phyloP scores from a whole-genome alignment of 2,888 invertebrate species.

The Dicranocentrus wangi region DNA sequence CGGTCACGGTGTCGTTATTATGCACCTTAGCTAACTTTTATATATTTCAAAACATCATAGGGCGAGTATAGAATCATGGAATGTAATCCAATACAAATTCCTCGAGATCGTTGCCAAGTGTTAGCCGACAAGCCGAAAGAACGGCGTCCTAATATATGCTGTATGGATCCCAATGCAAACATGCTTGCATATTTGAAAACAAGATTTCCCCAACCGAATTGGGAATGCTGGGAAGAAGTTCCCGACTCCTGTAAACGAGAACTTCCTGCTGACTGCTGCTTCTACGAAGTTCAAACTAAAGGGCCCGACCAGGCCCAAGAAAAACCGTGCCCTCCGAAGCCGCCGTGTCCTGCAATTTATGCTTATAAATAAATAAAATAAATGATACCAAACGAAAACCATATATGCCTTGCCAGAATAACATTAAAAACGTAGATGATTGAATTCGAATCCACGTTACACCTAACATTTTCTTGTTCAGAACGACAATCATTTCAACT shows the following conservation, averaged over 20 bases:
- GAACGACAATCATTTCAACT: no score
- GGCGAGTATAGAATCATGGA: slow-evolving; percentile 39
- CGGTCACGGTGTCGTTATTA: no score
- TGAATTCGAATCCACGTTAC: no score
- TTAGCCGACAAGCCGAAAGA: slow-evolving; percentile 54
- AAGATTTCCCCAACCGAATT: slow-evolving; percentile 66
- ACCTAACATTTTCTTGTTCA: no score
- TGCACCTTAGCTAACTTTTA: no score
- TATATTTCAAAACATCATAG: no score
- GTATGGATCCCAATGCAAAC: slow-evolving; percentile 24
- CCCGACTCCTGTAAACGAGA: slow-evolving; percentile 57
- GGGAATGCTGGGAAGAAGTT: slow-evolving; percentile 71
- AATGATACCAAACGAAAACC: background rate
- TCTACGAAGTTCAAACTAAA: slow-evolving; percentile 47
- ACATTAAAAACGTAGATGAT: no score
- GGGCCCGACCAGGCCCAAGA: slow-evolving; percentile 11
- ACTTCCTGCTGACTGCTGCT: slow-evolving; percentile 64
- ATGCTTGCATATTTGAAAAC: slow-evolving; percentile 64
- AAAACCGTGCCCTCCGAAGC: slow-evolving; percentile 45
- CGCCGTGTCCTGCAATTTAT: slow-evolving; percentile 49
- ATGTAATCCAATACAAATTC: slow-evolving; percentile 60
- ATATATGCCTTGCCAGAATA: no score
- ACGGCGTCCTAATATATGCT: background rate
- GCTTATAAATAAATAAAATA: slow-evolving; percentile 7
- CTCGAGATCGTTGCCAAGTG: slow-evolving; percentile 66